Percentiles rank a stretch among this genome's conserved stretches.
phyloP scores from a whole-genome alignment of 2,888 invertebrate species.

The Ashinkailepas kermadecensis region DNA sequence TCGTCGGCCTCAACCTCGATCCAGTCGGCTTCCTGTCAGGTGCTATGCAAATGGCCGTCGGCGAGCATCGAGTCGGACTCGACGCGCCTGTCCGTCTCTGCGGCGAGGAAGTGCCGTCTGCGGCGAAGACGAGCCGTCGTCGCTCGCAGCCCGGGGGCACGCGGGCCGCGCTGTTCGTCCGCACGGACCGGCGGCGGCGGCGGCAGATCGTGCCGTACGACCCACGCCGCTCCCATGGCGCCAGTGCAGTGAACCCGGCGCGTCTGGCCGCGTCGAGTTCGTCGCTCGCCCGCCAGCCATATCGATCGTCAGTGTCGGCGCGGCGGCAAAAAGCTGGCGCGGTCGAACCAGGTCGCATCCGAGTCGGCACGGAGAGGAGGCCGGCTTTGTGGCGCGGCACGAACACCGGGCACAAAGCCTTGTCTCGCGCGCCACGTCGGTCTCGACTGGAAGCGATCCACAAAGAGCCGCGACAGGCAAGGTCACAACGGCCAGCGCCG shows the following conservation, averaged over 20 bases:
- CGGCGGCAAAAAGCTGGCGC: neutral
- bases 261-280: neutral
- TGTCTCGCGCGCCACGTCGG: neutral
- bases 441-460: neutral
- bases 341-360: too few species aligned
- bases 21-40: too few species aligned
- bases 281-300: neutral
- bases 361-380: too few species aligned
- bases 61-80: too few species aligned
- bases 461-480: neutral
- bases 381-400: neutral
- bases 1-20: too few species aligned
- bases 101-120: too few species aligned
- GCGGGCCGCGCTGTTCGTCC: too few species aligned
- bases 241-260: neutral
- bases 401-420: neutral
- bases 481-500: neutral
- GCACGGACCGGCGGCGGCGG: neutral
- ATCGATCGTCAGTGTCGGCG: neutral
- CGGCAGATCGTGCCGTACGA: neutral
- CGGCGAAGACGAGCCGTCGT: too few species aligned
- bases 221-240: neutral
- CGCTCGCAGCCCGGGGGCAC: too few species aligned
- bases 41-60: too few species aligned
- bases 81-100: too few species aligned